These are phyloP conservation scores for Petrocephalus schoutedeni DNA, from an alignment of 2,797 vertebrate species.

Conservation along the genomic window DNA sequence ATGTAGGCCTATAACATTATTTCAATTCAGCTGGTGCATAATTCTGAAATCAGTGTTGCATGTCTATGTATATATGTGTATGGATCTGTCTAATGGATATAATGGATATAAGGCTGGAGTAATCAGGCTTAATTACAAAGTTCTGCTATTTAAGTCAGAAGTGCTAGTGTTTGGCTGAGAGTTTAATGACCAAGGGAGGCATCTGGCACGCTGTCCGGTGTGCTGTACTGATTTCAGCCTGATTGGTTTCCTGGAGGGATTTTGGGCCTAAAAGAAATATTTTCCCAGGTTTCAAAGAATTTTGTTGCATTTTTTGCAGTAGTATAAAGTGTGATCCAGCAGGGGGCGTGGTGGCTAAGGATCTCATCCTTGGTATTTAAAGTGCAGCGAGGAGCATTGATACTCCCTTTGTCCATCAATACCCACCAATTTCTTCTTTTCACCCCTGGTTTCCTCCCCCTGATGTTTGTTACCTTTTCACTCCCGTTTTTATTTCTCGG, in stretches of 20 bases:
- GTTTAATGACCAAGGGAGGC: neutral
- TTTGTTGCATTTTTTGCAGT: neutral
- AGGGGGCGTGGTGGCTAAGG: neutral
- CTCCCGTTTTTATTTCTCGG: neutral
- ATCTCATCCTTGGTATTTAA: neutral
- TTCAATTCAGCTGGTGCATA: neutral
- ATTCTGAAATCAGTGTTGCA: neutral
- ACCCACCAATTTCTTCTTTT: neutral
- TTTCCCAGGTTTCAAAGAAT: neutral
- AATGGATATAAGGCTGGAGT: neutral
- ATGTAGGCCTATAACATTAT: neutral
- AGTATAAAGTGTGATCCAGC: neutral
- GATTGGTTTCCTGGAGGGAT: constrained; percentile 2
- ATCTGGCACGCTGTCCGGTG: neutral
- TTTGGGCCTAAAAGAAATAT: neutral
- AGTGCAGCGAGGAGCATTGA: neutral
- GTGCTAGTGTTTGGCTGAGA: neutral
- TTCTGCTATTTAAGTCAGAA: neutral
- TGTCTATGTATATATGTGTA: neutral
- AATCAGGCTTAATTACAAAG: neutral
- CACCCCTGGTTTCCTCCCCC: neutral
- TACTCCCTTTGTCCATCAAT: neutral
- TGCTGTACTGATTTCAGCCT: neutral
- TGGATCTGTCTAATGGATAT: neutral
- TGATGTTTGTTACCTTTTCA: neutral